These are phyloP conservation scores for Morone saxatilis DNA, from an alignment of 2,113 vertebrate genomes.

Conservation along the genomic window DNA sequence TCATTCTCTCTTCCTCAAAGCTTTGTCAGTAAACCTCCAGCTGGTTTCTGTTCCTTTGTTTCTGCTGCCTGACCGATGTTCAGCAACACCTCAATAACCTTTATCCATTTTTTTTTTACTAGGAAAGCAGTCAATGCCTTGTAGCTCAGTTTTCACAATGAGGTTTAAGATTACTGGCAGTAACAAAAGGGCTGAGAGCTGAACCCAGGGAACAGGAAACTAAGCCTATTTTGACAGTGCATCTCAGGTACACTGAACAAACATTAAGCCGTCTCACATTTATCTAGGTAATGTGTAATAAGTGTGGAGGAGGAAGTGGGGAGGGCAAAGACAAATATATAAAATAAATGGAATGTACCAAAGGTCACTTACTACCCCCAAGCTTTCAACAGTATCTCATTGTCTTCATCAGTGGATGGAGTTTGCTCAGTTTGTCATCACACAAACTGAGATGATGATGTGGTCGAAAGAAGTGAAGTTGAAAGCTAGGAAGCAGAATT, in stretches of 20 bases:
- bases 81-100: background rate
- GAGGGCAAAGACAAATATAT: background rate
- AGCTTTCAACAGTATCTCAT: background rate
- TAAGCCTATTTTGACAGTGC: background rate
- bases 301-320: background rate
- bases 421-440: background rate
- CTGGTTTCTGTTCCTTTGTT: background rate
- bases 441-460: background rate
- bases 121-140: background rate
- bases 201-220: background rate
- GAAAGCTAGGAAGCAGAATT: too few species aligned
- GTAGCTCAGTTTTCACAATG: background rate
- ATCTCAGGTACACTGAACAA: background rate
- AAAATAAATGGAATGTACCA: background rate
- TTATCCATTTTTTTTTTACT: background rate
- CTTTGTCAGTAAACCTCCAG: background rate
- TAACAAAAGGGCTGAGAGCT: constrained; percentile 14
- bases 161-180: constrained; percentile 11
- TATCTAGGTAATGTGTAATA: background rate
- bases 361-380: background rate
- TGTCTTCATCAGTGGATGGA: too few species aligned
- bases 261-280: background rate
- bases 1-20: background rate
- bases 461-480: too few species aligned
- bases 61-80: background rate